phyloP scores from a whole-genome alignment of 2,888 invertebrate genomes.

The Drosophila demipolita region DNA sequence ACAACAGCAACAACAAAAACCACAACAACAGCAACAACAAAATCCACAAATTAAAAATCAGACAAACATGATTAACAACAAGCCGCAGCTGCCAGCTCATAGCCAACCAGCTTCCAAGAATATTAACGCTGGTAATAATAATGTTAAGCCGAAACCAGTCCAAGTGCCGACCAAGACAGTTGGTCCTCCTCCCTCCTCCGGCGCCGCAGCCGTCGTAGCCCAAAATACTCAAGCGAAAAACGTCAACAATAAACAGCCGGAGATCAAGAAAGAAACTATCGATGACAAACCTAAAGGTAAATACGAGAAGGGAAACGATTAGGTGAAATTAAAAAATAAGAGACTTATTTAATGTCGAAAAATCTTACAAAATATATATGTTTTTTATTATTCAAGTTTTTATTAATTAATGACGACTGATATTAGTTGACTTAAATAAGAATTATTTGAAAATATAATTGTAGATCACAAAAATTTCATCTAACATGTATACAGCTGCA shows the following conservation, averaged over 20 bases:
- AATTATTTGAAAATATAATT: not conserved
- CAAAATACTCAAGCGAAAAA: constrained; percentile 43
- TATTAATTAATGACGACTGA: not conserved
- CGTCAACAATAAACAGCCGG: constrained; percentile 11
- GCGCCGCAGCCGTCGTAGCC: not conserved
- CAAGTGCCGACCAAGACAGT: constrained; percentile 14
- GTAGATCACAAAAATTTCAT: not conserved
- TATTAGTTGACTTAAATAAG: not conserved
- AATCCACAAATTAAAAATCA: constrained; percentile 12
- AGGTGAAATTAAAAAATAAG: not conserved
- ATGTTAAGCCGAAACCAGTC: constrained; percentile 22
- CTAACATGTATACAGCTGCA: not conserved
- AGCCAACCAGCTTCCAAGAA: constrained; percentile 24
- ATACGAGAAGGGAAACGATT: not conserved
- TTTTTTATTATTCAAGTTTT: not conserved
- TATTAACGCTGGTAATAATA: constrained; percentile 22
- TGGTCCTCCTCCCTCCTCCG: not conserved
- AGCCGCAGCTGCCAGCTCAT: not conserved
- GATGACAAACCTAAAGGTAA: constrained; percentile 34
- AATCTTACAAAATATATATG: not conserved
- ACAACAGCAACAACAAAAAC: constrained; percentile 15
- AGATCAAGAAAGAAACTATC: constrained; percentile 19
- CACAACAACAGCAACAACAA: constrained; percentile 1
- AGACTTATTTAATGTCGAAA: not conserved
- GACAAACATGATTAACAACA: not conserved